Evolutionary conservation across 1,140 invertebrate genomes (phyloP).

Genomic region (Psilanteris sp.): DNA sequence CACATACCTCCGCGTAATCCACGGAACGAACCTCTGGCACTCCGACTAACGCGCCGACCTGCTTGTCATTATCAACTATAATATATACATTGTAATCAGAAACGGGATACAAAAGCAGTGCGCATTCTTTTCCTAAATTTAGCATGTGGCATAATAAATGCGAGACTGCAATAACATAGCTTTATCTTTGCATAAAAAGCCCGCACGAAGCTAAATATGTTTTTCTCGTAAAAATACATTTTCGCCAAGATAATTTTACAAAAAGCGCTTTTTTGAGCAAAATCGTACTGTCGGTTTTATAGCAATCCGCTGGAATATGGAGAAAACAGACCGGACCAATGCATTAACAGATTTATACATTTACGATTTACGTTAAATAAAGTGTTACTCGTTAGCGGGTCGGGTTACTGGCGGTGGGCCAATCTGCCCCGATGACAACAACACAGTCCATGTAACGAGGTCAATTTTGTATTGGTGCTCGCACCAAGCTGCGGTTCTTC

Average conservation of each 20-base stretch:
- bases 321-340: conserved; percentile 1
- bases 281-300: background rate
- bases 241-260: background rate
- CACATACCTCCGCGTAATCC: too few species aligned
- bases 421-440: conserved; percentile 57
- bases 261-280: too few species aligned
- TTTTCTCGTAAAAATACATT: background rate
- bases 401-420: conserved; percentile 30
- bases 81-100: too few species aligned
- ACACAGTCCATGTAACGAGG: conserved; percentile 57
- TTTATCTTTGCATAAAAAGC: background rate
- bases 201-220: background rate
- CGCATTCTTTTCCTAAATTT: too few species aligned
- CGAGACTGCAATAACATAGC: too few species aligned
- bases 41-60: too few species aligned
- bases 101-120: too few species aligned
- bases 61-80: too few species aligned
- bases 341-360: conserved; percentile 60
- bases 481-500: conserved; percentile 42
- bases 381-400: conserved; percentile 62
- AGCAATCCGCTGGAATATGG: background rate
- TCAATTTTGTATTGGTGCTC: conserved; percentile 57
- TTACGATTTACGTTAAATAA: conserved; percentile 56
- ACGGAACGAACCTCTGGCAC: too few species aligned
- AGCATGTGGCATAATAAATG: too few species aligned